Percentiles rank a stretch among this genome's conserved stretches.
Conservation (phyloP, 2,113 vertebrate genomes). For the Tenrec ecaudatus region DNA sequence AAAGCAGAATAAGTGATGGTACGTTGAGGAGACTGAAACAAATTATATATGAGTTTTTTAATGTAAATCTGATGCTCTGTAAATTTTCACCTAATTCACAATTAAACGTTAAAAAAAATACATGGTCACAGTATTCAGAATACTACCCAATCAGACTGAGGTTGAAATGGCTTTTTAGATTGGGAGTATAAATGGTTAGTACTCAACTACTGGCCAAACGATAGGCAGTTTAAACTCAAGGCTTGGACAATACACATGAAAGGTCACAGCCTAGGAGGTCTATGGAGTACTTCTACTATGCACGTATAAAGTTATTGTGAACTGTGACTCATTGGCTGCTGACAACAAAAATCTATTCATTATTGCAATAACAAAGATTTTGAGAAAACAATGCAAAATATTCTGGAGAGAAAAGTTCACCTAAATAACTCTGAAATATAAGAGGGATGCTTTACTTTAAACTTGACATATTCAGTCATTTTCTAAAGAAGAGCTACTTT, state of each 20-base stretch:
- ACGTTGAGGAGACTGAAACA: no score
- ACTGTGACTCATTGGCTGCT: no score
- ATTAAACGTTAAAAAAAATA: neutral
- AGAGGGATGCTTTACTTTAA: conserved; percentile 7
- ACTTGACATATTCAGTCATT: neutral
- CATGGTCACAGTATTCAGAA: conserved; percentile 2
- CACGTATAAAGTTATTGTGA: no score
- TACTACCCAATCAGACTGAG: neutral
- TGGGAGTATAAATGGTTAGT: neutral
- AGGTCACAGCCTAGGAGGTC: no score
- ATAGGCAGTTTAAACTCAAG: no score
- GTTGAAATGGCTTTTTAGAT: neutral
- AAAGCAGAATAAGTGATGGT: no score
- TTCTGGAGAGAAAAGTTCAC: neutral
- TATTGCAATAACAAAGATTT: neutral
- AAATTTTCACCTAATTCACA: no score
- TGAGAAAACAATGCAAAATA: conserved; percentile 14
- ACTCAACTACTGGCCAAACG: no score
- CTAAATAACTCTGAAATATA: conserved; percentile 6
- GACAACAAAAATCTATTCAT: neutral
- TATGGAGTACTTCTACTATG: no score
- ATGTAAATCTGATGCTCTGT: no score
- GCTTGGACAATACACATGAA: no score
- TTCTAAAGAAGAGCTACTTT: neutral
- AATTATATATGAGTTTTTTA: no score